Percentiles rank a stretch among this genome's conserved stretches.
phyloP scores from a whole-genome alignment of 1,140 invertebrate species.

The Marisa cornuarietis region DNA sequence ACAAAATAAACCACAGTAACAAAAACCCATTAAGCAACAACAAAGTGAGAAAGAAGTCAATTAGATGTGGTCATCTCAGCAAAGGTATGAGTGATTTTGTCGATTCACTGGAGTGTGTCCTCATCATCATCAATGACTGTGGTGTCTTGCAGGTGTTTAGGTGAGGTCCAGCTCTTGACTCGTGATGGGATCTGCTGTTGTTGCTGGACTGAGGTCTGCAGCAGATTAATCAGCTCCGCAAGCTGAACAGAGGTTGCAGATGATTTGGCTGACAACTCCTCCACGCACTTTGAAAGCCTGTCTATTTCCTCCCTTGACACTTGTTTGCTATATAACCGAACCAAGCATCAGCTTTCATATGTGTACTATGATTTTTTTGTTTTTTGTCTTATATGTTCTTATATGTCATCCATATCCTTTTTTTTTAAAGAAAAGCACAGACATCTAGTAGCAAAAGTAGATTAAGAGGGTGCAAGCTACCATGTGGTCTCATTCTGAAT shows the following conservation, averaged over 20 bases:
- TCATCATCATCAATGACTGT: background rate
- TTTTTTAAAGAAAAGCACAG: too few species aligned
- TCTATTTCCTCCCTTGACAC: background rate
- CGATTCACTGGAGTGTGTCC: background rate
- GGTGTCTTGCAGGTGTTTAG: background rate
- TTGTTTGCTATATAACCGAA: background rate
- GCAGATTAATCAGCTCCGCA: constrained; percentile 32
- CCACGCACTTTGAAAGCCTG: constrained; percentile 24
- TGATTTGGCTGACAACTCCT: constrained; percentile 32
- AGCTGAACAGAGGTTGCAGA: constrained; percentile 21
- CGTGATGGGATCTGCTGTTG: constrained; percentile 7
- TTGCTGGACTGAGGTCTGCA: constrained; percentile 26
- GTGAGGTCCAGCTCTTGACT: background rate
- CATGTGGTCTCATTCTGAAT: too few species aligned
- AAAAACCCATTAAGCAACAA: too few species aligned
- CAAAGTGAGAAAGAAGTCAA: too few species aligned
- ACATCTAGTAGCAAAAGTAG: too few species aligned
- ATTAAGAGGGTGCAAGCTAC: too few species aligned
- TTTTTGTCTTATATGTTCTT: too few species aligned
- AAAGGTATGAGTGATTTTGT: background rate
- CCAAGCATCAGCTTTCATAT: background rate
- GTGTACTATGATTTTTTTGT: too few species aligned
- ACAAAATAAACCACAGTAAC: too few species aligned
- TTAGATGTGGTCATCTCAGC: too few species aligned
- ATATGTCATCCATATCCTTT: too few species aligned